phyloP scores from a whole-genome alignment of 1,140 invertebrate genomes.

The Tetramorium simillimum region DNA sequence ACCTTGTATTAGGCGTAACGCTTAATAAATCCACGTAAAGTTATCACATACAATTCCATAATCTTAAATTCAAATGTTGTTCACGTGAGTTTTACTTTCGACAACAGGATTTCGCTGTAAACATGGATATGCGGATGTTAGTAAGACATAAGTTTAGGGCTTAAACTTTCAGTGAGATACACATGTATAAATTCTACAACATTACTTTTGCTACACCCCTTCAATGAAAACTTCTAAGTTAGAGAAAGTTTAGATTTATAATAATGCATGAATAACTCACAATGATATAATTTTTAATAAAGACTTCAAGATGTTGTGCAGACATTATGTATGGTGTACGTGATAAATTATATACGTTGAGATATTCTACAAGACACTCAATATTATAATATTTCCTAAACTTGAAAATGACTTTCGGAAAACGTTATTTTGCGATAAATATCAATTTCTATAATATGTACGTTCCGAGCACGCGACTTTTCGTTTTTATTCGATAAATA shows the following conservation, averaged over 20 bases:
- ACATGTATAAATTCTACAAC: neutral
- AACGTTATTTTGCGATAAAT: neutral
- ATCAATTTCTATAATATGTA: neutral
- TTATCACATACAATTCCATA: neutral
- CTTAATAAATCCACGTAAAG: neutral
- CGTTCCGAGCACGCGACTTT: neutral
- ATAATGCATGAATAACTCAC: neutral
- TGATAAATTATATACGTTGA: neutral
- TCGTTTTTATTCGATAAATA: slow-evolving; percentile 15
- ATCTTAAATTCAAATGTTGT: neutral
- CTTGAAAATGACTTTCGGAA: neutral
- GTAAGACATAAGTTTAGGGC: neutral
- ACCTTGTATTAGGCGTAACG: neutral
- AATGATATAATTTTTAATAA: neutral
- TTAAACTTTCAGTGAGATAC: neutral
- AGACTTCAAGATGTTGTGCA: neutral
- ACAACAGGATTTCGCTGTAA: neutral
- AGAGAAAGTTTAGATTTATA: neutral
- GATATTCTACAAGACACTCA: neutral
- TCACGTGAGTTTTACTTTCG: slow-evolving; percentile 8
- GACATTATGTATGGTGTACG: neutral
- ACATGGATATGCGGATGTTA: neutral
- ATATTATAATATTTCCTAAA: neutral
- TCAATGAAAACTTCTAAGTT: neutral
- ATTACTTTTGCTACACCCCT: neutral